Evolutionary conservation across 1,140 invertebrate genomes (phyloP).

Genomic region (Dufourea novaeangliae): DNA sequence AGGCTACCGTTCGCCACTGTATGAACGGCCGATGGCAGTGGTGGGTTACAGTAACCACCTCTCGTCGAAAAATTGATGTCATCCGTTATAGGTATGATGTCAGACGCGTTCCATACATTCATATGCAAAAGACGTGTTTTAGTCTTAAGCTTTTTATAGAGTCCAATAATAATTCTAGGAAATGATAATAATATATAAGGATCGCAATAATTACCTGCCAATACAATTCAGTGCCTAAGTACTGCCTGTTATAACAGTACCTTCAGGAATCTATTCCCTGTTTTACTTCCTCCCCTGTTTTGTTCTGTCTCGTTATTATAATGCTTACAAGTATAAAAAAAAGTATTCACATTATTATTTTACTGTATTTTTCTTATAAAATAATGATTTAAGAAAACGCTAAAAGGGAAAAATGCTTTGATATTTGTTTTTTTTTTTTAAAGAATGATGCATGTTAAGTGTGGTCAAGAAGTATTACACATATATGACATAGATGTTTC

Average conservation of each 20-base stretch:
- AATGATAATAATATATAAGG: not conserved
- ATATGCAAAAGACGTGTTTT: constrained; percentile 48
- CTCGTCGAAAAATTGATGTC: constrained; percentile 56
- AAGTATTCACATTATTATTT: too few relatives aligned
- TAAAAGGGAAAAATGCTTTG: too few relatives aligned
- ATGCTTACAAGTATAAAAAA: not conserved
- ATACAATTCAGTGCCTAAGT: not conserved
- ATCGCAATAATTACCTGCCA: not conserved
- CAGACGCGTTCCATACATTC: constrained; percentile 59
- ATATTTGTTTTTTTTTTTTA: too few relatives aligned
- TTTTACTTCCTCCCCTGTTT: too few relatives aligned
- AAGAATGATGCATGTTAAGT: too few relatives aligned
- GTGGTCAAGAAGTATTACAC: too few relatives aligned
- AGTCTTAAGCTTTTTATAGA: constrained; percentile 4
- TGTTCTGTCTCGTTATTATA: not conserved
- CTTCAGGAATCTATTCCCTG: not conserved
- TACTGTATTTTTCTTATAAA: too few relatives aligned
- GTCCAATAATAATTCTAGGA: not conserved
- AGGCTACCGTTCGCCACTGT: constrained; percentile 57
- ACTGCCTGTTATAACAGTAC: not conserved
- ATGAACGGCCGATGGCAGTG: constrained; percentile 39
- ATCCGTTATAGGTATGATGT: constrained; percentile 70
- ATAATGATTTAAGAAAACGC: too few relatives aligned
- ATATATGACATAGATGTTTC: too few relatives aligned
- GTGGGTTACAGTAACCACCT: constrained; percentile 29